Base-by-base conservation (phyloP, 1,140 invertebrate species). In the Pogonognathellus flavescens region DNA sequence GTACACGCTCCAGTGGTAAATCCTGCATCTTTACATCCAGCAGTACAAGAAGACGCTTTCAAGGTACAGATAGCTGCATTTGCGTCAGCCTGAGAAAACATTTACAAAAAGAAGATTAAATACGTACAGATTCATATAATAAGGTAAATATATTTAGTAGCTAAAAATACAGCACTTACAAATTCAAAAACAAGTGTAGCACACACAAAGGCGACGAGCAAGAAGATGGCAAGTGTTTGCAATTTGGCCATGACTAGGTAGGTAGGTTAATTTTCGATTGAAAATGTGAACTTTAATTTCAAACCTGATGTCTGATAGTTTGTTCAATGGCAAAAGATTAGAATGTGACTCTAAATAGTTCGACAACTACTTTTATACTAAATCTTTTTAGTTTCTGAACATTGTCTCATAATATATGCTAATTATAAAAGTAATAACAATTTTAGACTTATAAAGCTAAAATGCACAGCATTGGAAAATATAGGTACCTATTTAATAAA, bases 241-340 rank as follows among this genome's bases (percentile, higher is more conserved):
- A 76, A 31, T 49, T 76, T 76, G 16, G 70, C 70, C 70, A 76
- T 76, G n/a, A n/a, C n/a, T n/a, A n/a, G n/a, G n/a, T n/a, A n/a
- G n/a, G n/a, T n/a, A n/a, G n/a, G n/a, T n/a, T n/a, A n/a, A n/a
- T 76, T 76, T 50, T 49, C 0, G 10, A 49, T 41, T 4, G 25
- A 3, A n/a, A 25, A 22, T 10, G 20, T 66, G 16, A 10, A 13
- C 11, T 70, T 70, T 0, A 4, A 13, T 70, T 14, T n/a, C 0
- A 14, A 31, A 16, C 31, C 31, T 11, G 59, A 20, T 59, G 14
- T 41, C 31, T 41, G 31, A 41, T 6, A 3, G 6, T 41, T 41
- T 1, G 31, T 41, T 41, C 31, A 41, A 41, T 6, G 31, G 6
- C 31, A 41, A 6, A 6, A 41, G 31, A 41, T 41, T 41, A 41